Base-by-base conservation (phyloP, 1,140 invertebrate genomes). In the Schlechtendalia chinensis region DNA sequence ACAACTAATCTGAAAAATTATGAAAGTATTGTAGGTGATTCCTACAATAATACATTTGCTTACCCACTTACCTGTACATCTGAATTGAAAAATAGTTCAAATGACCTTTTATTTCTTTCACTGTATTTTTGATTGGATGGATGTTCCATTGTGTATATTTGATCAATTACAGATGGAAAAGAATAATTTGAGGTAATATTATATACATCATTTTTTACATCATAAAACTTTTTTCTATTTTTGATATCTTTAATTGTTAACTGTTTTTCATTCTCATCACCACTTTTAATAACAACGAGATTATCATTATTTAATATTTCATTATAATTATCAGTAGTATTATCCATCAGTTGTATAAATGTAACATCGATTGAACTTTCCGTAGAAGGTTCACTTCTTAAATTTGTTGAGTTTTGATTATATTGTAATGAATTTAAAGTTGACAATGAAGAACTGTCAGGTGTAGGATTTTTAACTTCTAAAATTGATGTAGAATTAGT, bases 1-100 rank as follows among this genome's bases (percentile, higher is more conserved):
- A 29, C 75, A 79, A 19, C 56, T 22, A 29, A 79, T 63, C 75
- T 79, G 22, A 63, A 53, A 27, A n/a, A 63, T 54, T 27, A 29
- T 27, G 12, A 50, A 47, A 47, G 24, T 8, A 32, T 54, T n/a
- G 16, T 71, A 53, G 50, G 6, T 61, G 2, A 1, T 5, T 39
- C 32, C n/a, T 4, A 39, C 3, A 39, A 39, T 39, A 39, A 39
- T 8, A 50, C 47, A 69, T 27, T 24, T 2, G 39, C 12, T 24
- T 12, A 29, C 69, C 53, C 29, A 72, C 69, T n/a, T n/a, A n/a
- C n/a, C 29, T 54, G 50, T 10, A 72, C 24, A 3, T 53, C 45
- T 54, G 24, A 14, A 54, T 29, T 53, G 19, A 72, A 72, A 72
- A 72, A 54, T 72, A 53, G 10, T 72, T 54, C 27, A 11, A 72